Base-by-base conservation (phyloP, 2,888 invertebrate genomes). In the Caprella mutica region DNA sequence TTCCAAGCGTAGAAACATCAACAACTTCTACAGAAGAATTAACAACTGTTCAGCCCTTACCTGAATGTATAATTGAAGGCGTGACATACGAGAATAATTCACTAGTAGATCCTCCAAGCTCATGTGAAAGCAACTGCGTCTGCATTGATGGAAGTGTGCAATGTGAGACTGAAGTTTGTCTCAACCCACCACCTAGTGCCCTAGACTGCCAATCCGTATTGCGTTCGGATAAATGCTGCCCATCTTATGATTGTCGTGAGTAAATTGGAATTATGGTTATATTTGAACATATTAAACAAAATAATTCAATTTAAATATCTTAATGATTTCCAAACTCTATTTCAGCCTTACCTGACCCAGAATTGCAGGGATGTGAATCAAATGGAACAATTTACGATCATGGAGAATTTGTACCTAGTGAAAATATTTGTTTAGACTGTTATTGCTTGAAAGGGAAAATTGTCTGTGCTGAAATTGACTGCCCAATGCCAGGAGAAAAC, bases 391-490 rank as follows among this genome's bases (percentile, higher is more conserved):
- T 26, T 12, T 56, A 53, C 26, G n/a, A 24, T 8, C 52, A 53
- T 30, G 52, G 52, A 9, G 5, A 23, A 17, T 14, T 23, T 21
- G 56, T 64, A 9, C 55, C 58, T 5, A n/a, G 38, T 9, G 48
- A 9, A 24, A 33, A 44, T 48, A 83, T 88, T 27, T 92, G 92
- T 72, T 84, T 90, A 69, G 87, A 90, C 70, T 92, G 92, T 72
- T 92, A 92, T 71, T 92, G 92, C 71, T 88, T 92, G 88, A 82
- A 83, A 40, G 65, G 67, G 39, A 66, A 69, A 71, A 86, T 91
- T 66, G 86, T 89, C 24, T 92, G 92, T 72, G 90, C 89, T 52
- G 87, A 92, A 12, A 87, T 88, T 76, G 86, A 89, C 73, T 92
- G 92, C 72, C 85, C 84, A 67, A 79, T 83, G 59, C 87, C 88